Evolutionary conservation across 2,113 vertebrate genomes (phyloP).

Genomic region (Nestor notabilis): DNA sequence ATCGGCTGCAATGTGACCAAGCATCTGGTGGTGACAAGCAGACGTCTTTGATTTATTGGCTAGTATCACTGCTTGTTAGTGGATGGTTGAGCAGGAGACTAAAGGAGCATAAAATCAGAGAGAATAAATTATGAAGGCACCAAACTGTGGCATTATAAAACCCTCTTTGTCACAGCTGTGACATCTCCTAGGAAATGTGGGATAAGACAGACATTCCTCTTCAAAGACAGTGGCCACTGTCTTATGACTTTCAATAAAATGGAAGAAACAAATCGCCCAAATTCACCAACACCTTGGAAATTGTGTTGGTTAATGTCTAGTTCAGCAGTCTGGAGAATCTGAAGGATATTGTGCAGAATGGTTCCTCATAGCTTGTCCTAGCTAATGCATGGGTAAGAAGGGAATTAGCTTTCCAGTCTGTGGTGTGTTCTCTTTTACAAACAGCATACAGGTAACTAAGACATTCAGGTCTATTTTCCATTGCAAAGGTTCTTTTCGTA

Average conservation of each 20-base stretch:
- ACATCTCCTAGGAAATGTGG: conserved; percentile 78
- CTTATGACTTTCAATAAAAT: conserved; percentile 66
- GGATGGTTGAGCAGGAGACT: conserved; percentile 85
- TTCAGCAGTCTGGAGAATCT: background rate
- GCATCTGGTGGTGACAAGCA: conserved; percentile 88
- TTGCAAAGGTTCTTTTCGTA: background rate
- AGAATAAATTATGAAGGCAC: conserved; percentile 88
- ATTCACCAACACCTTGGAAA: background rate
- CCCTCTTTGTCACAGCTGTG: conserved; percentile 79
- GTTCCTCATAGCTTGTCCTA: background rate
- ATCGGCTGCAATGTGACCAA: conserved; percentile 88
- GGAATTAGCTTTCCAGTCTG: background rate
- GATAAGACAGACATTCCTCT: conserved; percentile 75
- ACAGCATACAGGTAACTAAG: accelerated
- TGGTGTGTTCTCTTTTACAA: background rate
- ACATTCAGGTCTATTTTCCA: background rate
- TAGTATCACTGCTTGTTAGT: conserved; percentile 90
- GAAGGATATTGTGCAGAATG: background rate
- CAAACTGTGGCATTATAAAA: conserved; percentile 81
- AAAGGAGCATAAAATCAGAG: conserved; percentile 87
- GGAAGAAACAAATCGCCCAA: conserved; percentile 7
- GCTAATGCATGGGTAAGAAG: background rate
- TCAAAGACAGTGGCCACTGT: conserved; percentile 66
- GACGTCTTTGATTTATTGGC: conserved; percentile 91
- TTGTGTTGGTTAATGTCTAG: background rate